Percentiles rank a stretch among this genome's conserved stretches.
phyloP scores from a whole-genome alignment of 2,888 invertebrate species.

The Platycheirus rosarum region DNA sequence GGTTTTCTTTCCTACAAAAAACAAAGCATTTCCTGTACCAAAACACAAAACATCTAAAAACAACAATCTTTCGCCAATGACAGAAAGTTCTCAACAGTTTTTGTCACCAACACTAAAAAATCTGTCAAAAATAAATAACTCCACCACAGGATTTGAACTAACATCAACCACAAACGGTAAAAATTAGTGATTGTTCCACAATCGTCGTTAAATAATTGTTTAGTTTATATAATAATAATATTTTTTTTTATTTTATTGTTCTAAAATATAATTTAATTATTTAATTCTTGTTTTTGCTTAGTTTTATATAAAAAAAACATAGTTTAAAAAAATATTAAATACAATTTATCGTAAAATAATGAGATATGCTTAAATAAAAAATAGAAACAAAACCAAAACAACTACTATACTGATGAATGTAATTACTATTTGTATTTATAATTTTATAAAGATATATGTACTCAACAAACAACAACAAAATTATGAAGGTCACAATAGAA shows the following conservation, averaged over 20 bases:
- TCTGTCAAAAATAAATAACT: constrained; percentile 32
- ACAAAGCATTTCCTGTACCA: constrained; percentile 41
- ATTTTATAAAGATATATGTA: constrained; percentile 23
- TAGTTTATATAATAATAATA: constrained; percentile 24
- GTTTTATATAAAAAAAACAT: constrained; percentile 48
- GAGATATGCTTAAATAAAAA: constrained; percentile 25
- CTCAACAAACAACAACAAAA: constrained; percentile 3
- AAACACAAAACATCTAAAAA: constrained; percentile 75
- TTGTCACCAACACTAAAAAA: constrained; percentile 41
- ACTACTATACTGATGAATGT: constrained; percentile 34
- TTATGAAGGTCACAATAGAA: constrained; percentile 19
- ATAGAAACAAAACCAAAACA: constrained; percentile 49
- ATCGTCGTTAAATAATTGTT: constrained; percentile 63
- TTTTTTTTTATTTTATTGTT: constrained; percentile 43
- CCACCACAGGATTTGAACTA: constrained; percentile 29
- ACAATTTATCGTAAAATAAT: constrained; percentile 32
- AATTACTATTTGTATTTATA: constrained; percentile 34
- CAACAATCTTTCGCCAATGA: constrained; percentile 75
- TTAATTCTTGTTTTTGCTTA: constrained; percentile 68
- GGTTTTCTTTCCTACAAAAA: constrained; percentile 75
- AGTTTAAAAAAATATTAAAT: constrained; percentile 17
- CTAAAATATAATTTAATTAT: constrained; percentile 68
- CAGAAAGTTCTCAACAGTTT: constrained; percentile 57
- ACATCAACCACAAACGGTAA: constrained; percentile 62
- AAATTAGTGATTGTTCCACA: constrained; percentile 59